A percentile compares a stretch with the other conserved stretches of the same genome.
Evolutionary conservation across 1,140 invertebrate genomes (phyloP).

Genomic region (Eupristina koningsbergeri): DNA sequence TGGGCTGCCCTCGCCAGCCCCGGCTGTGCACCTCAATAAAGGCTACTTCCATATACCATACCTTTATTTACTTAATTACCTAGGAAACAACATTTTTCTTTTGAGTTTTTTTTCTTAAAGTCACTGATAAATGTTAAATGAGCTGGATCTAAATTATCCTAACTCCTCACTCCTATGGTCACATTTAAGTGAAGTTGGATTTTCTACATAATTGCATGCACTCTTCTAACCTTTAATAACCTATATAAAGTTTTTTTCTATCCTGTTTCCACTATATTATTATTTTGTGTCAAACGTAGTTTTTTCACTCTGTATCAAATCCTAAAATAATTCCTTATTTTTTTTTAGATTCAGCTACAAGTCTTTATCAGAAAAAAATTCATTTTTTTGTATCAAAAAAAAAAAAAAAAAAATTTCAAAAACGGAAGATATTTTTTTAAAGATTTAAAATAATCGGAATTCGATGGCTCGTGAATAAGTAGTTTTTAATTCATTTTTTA

Average conservation of each 20-base stretch:
- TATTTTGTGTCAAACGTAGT: not conserved
- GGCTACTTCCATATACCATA: constrained; percentile 69
- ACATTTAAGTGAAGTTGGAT: not conserved
- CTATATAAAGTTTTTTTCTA: not conserved
- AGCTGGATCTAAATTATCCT: constrained; percentile 46
- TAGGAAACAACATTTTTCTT: constrained; percentile 36
- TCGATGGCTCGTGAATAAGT: constrained; percentile 15
- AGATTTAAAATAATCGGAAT: not conserved
- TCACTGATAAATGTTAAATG: constrained; percentile 34
- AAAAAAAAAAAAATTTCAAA: constrained; percentile 9
- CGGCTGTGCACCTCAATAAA: constrained; percentile 70
- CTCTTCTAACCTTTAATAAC: constrained; percentile 28
- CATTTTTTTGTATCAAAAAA: too few relatives aligned
- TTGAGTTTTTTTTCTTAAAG: constrained; percentile 43
- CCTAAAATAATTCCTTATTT: not conserved
- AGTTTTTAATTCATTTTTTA: constrained; percentile 31
- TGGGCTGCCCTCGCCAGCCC: constrained; percentile 67
- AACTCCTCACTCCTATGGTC: not conserved
- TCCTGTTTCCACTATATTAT: not conserved
- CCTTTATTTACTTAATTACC: constrained; percentile 63
- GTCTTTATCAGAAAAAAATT: constrained; percentile 30
- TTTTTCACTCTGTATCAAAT: not conserved
- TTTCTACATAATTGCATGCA: constrained; percentile 17
- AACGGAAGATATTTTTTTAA: constrained; percentile 24
- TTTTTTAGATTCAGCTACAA: constrained; percentile 49